These are phyloP conservation scores for Calameuta pallipes DNA, from an alignment of 2,888 invertebrate species.

Conservation along the genomic window DNA sequence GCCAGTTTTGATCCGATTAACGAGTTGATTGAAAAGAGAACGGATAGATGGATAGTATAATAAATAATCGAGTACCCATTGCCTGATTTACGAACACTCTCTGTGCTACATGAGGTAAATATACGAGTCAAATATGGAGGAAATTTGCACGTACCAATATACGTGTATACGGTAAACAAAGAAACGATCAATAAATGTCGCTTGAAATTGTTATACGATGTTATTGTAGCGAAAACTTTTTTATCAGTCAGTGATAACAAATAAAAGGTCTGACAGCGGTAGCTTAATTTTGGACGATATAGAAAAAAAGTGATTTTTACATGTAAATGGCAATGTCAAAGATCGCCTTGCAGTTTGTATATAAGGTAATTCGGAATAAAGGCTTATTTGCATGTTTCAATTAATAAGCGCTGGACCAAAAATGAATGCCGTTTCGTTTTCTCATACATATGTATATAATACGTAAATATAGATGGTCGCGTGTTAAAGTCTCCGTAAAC, in stretches of 20 bases:
- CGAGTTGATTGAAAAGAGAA: neutral
- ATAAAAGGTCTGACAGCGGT: neutral
- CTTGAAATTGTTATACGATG: neutral
- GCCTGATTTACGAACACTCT: neutral
- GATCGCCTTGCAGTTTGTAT: too few species aligned
- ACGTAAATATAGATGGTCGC: neutral
- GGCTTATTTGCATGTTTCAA: neutral
- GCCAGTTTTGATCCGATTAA: neutral
- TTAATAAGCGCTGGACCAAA: too few species aligned
- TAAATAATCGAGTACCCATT: neutral
- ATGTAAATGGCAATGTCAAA: too few species aligned
- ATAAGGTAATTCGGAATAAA: too few species aligned
- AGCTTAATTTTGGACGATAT: too few species aligned
- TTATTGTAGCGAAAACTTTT: neutral
- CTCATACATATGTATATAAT: too few species aligned
- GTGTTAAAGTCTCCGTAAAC: neutral
- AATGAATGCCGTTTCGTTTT: too few species aligned
- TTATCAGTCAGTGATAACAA: neutral
- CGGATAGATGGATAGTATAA: neutral
- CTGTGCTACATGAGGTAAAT: neutral
- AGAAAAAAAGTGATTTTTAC: too few species aligned
- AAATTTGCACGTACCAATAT: neutral
- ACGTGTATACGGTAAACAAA: too few species aligned
- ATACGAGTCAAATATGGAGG: neutral
- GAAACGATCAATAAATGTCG: neutral